Evolutionary conservation across 2,888 invertebrate species (phyloP), one percentile per base, ranked within the genome.

Genomic region (Athalia cordata): DNA sequence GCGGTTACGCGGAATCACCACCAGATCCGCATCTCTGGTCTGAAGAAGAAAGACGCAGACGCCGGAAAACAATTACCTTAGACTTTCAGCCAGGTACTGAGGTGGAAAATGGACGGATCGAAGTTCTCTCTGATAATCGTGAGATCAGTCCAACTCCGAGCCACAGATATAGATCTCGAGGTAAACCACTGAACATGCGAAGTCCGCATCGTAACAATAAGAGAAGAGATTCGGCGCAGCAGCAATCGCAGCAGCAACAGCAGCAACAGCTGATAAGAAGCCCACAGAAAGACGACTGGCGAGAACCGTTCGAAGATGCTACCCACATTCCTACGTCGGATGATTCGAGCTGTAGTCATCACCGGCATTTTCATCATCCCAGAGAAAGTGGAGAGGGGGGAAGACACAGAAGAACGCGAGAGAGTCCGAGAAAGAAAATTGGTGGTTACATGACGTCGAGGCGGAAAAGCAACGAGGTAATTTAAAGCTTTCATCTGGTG

Each of bases 11-110:
- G 9, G 89, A 88, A 59, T 89, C 89, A 2, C 88, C 89, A 0
- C 88, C 89, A 0, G 89, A 89, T 57, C 80, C 81, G 15, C 86
- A 86, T 3, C 78, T 84, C 8, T 95, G 95, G 93, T 91, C 93
- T 66, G 93, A 94, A 79, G 95, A 96, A 81, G 95, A 95, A 77
- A 93, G 94, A 83, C 92, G 94, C 81, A 92, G 94, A 79, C 93
- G 94, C 86, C 95, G 94, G 90, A 95, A 94, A 87, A 94, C 94
- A 43, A 96, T 96, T 90, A 95, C 95, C 66, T 91, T 96, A 81
- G 96, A 96, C 86, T 93, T 96, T 90, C 91, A 94, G 77, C 91
- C 93, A 89, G 90, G 93, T 81, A 91, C 92, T 88, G 92, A 93
- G 89, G 91, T 91, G 45, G 91, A 92, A 9, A 72, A 80, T 6